phyloP scores from a whole-genome alignment of 2,113 vertebrate species.

The Syngnathus floridae region DNA sequence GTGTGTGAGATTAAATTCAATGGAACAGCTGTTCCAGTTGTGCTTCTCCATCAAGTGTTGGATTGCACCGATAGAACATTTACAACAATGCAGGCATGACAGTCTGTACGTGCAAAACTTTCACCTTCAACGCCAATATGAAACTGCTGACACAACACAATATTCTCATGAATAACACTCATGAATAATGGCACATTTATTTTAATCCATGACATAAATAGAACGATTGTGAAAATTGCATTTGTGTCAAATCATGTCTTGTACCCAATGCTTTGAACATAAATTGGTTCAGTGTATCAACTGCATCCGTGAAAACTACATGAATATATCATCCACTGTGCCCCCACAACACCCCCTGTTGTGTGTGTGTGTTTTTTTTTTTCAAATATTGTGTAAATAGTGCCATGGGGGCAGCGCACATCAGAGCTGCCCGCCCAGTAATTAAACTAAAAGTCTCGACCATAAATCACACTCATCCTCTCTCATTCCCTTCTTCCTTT shows the following conservation, averaged over 20 bases:
- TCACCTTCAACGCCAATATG: slow-evolving; percentile 33
- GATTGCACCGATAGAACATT: not conserved
- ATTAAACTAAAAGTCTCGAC: slow-evolving; percentile 73
- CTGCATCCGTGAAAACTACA: slow-evolving; percentile 9
- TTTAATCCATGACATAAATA: not conserved
- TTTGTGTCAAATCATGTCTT: slow-evolving; percentile 10
- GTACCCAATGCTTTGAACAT: slow-evolving; percentile 14
- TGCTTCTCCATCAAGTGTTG: slow-evolving; percentile 6
- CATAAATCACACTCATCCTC: slow-evolving; percentile 65
- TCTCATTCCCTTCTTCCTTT: slow-evolving; percentile 32
- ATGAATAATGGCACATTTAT: not conserved
- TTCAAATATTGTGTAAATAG: slow-evolving; percentile 32
- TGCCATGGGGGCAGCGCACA: slow-evolving; percentile 47
- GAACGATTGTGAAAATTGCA: slow-evolving; percentile 1
- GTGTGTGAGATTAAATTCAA: slow-evolving; percentile 3
- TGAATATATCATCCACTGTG: slow-evolving; percentile 30
- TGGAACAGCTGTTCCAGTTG: slow-evolving; percentile 19
- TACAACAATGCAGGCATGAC: not conserved
- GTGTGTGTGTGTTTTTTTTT: slow-evolving; percentile 20
- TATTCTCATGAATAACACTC: not conserved
- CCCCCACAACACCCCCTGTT: slow-evolving; percentile 12
- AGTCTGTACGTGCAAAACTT: slow-evolving; percentile 7
- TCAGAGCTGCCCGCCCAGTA: slow-evolving; percentile 59
- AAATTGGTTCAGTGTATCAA: slow-evolving; percentile 17
- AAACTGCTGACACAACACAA: slow-evolving; percentile 27